Base-by-base conservation (phyloP, 1,140 invertebrate species). In the Reticulitermes speratus region DNA sequence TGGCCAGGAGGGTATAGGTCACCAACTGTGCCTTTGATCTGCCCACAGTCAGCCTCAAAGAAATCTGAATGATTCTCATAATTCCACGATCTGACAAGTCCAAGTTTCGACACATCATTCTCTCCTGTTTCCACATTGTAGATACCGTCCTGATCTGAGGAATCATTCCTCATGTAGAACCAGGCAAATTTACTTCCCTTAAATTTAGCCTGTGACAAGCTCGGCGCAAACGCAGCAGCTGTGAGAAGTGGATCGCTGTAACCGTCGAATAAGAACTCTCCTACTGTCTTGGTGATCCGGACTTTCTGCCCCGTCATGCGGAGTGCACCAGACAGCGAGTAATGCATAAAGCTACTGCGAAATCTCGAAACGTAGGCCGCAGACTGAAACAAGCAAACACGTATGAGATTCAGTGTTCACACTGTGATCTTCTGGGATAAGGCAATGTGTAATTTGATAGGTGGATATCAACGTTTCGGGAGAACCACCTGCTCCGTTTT, bases 171-270 rank as follows among this genome's bases (percentile, higher is more conserved):
- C 94, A 83, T 90, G 88, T 95, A 96, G 89, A 97, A 96, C 95
- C 96, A 97, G 23, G 94, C 96, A 90, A 97, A 97, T 89, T 93
- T 95, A 38, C 92, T 92, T 89, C 92, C 96, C 0, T 95, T 95
- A 86, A 96, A 92, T 0, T 91, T 88, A 32, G 93, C 89, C 21
- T 88, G 90, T 0, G 92, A 88, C 0, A 93, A 89, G 23, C 95
- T 94, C 12, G 94, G 90, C 2, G 82, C 14, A 8, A 3, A 32
- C 8, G 86, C 91, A 23, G 93, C 91, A 45, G 95, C 89, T 32
- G 93, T 89, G 32, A 97, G 89, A 9, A 97, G 88, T 9, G 92
- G 89, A 89, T 97, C 96, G 8, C 94, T 90, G 88, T 95, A 97
- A 11, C 96, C 96, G 52, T 96, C 93, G 90, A 96, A 97, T 7